Percentiles rank a stretch among this genome's conserved stretches.
phyloP scores from a whole-genome alignment of 2,797 vertebrate species.

The Myotis vivesi region DNA sequence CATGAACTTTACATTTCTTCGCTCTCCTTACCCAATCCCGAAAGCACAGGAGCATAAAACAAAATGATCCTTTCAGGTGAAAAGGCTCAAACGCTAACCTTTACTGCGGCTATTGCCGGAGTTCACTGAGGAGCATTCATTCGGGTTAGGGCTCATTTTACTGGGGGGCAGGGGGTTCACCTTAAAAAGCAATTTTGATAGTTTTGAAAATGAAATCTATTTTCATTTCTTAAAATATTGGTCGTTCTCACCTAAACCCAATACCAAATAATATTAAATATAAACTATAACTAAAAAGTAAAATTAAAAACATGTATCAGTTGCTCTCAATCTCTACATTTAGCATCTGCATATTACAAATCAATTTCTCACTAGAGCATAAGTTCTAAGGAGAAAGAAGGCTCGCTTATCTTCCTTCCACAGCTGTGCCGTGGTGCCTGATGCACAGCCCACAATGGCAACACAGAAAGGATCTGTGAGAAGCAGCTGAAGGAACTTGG shows the following conservation, averaged over 20 bases:
- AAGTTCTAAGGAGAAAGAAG: neutral
- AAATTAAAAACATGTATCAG: neutral
- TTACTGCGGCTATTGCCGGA: neutral
- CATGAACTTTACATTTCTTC: conserved; percentile 32
- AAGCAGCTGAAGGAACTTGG: neutral
- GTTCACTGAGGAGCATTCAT: neutral
- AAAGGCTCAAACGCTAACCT: neutral
- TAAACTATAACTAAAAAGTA: neutral
- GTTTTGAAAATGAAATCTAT: conserved; percentile 40
- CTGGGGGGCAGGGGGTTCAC: neutral
- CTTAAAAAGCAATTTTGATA: conserved; percentile 17
- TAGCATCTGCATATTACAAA: conserved; percentile 26
- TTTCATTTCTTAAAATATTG: conserved; percentile 41
- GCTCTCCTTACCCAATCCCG: neutral
- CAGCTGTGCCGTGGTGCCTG: neutral
- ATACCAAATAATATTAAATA: neutral
- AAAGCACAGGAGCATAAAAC: conserved; percentile 24
- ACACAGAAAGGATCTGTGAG: neutral
- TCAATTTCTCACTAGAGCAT: neutral
- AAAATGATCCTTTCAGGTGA: neutral
- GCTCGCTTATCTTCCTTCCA: neutral
- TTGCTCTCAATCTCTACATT: neutral
- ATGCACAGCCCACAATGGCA: neutral
- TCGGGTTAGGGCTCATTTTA: neutral
- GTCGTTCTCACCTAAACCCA: neutral